Evolutionary conservation across 2,113 vertebrate genomes (phyloP), one percentile per base, ranked within the genome.

Genomic region (Oncorhynchus kisutch): DNA sequence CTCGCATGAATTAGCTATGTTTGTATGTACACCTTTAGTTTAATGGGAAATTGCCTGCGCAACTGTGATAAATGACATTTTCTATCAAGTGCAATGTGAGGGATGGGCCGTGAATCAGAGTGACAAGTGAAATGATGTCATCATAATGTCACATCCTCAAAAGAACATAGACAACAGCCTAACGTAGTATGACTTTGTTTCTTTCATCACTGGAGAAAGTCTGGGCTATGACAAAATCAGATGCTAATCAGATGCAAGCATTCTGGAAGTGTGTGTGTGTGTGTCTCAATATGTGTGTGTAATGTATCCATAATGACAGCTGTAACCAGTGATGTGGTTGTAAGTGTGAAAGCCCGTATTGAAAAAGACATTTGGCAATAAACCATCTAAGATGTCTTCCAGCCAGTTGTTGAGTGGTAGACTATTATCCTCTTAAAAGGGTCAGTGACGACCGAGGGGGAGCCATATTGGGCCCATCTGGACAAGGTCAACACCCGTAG

Each of bases 311-410:
- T 72, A 71, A 84, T 78, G 81, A 80, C 80, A 82, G 80, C 78
- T 84, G 81, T 85, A 89, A 88, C 90, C 85, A 86, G 84, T 11
- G 39, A 9, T 45, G 39, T 45, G 39, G 39, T 45, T 45, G 9
- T 45, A 9, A 45, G 39, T 66, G 64, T 5, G 24, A 66, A n/a
- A 3, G 24, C 78, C 80, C 69, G 34, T 74, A 88, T 81, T 90
- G 87, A 81, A 90, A 80, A 86, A 90, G 85, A 84, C 89, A 84
- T 11, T 9, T 85, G 85, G 89, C 89, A 90, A 87, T 90, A 86
- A 87, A 85, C 82, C 72, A 83, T 79, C 87, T 86, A 89, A 87
- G 88, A 86, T 73, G 87, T 67, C 85, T 87, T 89, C 84, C 88
- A 88, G 81, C 79, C 73, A 79, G 72, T 54, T 4, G 16, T 54